These are phyloP conservation scores for Protonemura montana DNA, from an alignment of 2,888 invertebrate species.

Conservation along the genomic window DNA sequence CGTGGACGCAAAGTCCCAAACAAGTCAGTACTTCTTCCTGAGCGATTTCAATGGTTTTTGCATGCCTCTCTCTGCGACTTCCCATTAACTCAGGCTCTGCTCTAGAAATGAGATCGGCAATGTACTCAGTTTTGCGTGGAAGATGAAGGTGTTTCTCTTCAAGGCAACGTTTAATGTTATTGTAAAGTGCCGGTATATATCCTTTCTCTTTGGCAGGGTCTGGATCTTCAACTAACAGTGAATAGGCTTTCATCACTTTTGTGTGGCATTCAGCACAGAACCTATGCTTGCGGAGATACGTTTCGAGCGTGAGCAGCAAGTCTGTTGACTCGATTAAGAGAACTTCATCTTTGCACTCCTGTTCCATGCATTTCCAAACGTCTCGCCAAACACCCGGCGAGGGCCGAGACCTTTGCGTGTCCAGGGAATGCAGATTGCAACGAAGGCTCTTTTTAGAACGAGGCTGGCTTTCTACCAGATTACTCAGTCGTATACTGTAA, in stretches of 20 bases:
- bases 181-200: constrained; percentile 85
- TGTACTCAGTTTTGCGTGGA: constrained; percentile 86
- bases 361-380: constrained; percentile 85
- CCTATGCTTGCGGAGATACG: constrained; percentile 89
- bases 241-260: constrained; percentile 87
- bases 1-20: constrained; percentile 91
- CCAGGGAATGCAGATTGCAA: constrained; percentile 88
- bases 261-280: constrained; percentile 94
- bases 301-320: constrained; percentile 85
- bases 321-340: constrained; percentile 86
- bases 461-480: constrained; percentile 80
- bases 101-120: constrained; percentile 84
- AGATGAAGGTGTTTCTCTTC: constrained; percentile 88
- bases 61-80: constrained; percentile 88
- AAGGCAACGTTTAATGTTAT: constrained; percentile 85
- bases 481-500: constrained; percentile 75
- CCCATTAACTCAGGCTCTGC: constrained; percentile 92
- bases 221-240: constrained; percentile 82
- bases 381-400: constrained; percentile 77
- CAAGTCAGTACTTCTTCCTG: constrained; percentile 96
- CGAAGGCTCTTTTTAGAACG: constrained; percentile 88
- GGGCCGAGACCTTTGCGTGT: constrained; percentile 81
- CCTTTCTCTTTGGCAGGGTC: constrained; percentile 89
- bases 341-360: constrained; percentile 82
- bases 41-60: constrained; percentile 95